Percentiles rank a stretch among this genome's conserved stretches.
Conservation (phyloP, 2,888 invertebrate species). For the Fabriciana adippe region DNA sequence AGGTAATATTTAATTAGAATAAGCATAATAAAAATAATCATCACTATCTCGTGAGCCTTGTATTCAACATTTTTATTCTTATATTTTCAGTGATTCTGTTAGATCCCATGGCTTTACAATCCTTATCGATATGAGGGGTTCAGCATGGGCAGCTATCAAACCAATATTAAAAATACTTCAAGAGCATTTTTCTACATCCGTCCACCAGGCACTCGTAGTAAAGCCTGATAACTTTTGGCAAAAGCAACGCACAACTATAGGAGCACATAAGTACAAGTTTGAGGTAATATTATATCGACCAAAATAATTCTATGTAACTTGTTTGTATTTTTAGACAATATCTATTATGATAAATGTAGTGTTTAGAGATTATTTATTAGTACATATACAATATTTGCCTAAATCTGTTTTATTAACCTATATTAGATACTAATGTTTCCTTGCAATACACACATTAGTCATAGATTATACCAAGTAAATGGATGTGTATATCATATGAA, state of each 20-base stretch:
- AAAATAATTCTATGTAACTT: background rate
- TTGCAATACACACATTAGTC: background rate
- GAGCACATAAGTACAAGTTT: conserved; percentile 99
- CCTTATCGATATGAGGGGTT: conserved; percentile 98
- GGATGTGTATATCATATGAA: conserved; percentile 14
- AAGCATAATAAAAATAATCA: too few relatives aligned
- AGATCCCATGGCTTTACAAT: conserved; percentile 96
- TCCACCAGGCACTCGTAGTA: conserved; percentile 97
- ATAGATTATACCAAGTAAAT: background rate
- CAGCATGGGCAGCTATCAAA: conserved; percentile 98
- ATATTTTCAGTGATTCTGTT: conserved; percentile 89
- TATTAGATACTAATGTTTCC: too few relatives aligned
- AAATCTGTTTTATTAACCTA: too few relatives aligned
- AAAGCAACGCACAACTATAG: conserved; percentile 98
- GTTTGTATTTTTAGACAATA: background rate
- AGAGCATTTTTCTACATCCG: conserved; percentile 96
- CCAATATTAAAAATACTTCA: conserved; percentile 98
- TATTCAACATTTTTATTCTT: conserved; percentile 42
- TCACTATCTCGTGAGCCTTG: background rate
- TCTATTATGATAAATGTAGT: background rate
- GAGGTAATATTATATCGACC: conserved; percentile 84
- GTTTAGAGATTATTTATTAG: background rate
- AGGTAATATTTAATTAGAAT: conserved; percentile 80
- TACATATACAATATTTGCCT: too few relatives aligned
- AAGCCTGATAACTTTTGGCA: conserved; percentile 99